Evolutionary conservation across 2,113 vertebrate species (phyloP), one percentile per base, ranked within the genome.

Genomic region (Marmota flaviventris): DNA sequence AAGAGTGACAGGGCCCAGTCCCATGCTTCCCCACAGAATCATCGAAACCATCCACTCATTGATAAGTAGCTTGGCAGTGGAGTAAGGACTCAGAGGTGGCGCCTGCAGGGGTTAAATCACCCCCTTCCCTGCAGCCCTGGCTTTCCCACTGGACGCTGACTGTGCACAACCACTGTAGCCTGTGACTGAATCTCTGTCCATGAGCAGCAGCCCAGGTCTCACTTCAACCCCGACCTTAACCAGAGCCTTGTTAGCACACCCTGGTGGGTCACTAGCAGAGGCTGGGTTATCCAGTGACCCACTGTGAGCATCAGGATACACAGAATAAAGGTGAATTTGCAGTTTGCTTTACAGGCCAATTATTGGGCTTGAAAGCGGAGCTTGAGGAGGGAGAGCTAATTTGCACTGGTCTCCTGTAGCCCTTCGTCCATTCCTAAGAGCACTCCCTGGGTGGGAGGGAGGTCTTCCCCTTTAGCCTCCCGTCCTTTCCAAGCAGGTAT

Each of bases 21-120:
- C 39, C 39, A 39, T 39, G 39, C 39, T 39, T 39, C 39, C 17
- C 27, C 14, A 51, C 0, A 22, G 20, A 53, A 5, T 11, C 37
- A 29, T 34, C 8, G 3, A 13, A 27, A 25, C 18, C 8, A 18
- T 58, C 20, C 8, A 4, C 3, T 39, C 9, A 2, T 13, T 5
- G 4, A 75, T 34, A 77, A 34, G 18, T 29, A 53, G 25, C 32
- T 4, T 20, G 48, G 32, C 20, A 10, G 10, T 1, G 24, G 61
- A 34, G 11, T 2, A 0, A 29, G 20, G 7, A 0, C 0, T 0
- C 3, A 2, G 34, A 9, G 0, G 6, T 16, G 25, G 42, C 9
- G 3, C 22, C 18, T 12, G 3, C 20, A 3, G 56, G 73, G 32
- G 27, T 70, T 86, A 1, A 12, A 14, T 14, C 56, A 1, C 61